Conservation (phyloP, 2,113 vertebrate species). For the Albula glossodonta region DNA sequence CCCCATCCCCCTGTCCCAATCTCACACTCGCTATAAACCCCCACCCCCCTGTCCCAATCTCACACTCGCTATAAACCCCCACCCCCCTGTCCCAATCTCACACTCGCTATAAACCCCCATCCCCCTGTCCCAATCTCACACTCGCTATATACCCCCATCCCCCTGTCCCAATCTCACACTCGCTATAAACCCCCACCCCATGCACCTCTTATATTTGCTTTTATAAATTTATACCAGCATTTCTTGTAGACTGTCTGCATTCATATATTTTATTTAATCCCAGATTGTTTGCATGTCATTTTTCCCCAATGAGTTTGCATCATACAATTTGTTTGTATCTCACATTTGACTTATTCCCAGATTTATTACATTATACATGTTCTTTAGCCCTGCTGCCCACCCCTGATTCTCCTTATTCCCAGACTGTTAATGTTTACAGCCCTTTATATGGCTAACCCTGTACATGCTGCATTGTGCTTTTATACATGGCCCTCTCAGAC, state of each 20-base stretch:
- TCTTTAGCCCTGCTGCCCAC: too few species aligned
- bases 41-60: not conserved
- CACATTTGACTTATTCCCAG: not conserved
- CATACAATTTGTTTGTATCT: not conserved
- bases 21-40: not conserved
- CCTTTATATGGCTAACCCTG: not conserved
- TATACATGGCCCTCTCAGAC: not conserved
- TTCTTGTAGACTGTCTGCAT: not conserved
- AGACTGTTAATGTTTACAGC: constrained; percentile 3
- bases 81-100: not conserved
- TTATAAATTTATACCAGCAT: too few species aligned
- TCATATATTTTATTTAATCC: not conserved
- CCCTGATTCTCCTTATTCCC: not conserved
- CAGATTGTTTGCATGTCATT: not conserved
- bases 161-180: not conserved
- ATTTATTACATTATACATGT: not conserved
- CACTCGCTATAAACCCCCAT: not conserved
- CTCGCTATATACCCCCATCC: not conserved
- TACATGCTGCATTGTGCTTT: constrained; percentile 7
- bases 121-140: not conserved
- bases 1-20: not conserved
- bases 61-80: not conserved
- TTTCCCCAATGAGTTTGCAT: not conserved
- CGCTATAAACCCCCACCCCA: not conserved
- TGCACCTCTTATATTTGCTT: not conserved